Conservation (phyloP, 2,797 vertebrate genomes). For the Sus cebifrons region DNA sequence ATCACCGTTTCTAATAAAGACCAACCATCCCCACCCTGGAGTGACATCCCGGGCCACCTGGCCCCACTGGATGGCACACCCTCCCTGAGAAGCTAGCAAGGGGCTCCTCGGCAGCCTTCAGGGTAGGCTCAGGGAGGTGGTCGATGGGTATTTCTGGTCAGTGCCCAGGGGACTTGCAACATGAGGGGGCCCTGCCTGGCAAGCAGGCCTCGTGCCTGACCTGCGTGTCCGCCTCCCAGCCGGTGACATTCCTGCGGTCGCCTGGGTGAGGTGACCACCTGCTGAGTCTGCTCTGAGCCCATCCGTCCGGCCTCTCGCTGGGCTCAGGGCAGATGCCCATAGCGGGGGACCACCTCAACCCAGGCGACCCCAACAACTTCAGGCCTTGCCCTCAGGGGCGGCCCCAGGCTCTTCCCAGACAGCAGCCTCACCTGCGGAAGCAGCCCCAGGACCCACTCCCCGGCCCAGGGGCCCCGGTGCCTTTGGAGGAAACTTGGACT, state of each 20-base stretch:
- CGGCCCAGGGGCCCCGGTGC: not conserved
- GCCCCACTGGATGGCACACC: not conserved
- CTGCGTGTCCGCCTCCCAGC: not conserved
- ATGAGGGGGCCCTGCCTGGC: not conserved
- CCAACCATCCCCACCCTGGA: not conserved
- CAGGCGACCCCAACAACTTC: not conserved
- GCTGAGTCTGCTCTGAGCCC: too few relatives aligned
- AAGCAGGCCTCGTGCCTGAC: not conserved
- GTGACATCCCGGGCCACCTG: not conserved
- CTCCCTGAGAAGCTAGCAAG: not conserved
- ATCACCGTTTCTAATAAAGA: slow-evolving; percentile 2
- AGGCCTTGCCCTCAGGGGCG: not conserved
- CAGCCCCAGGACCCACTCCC: not conserved
- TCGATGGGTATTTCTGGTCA: not conserved
- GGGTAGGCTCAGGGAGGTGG: fast-evolving
- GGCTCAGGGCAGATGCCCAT: not conserved
- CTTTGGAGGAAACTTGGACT: not conserved
- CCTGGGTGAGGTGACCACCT: too few relatives aligned
- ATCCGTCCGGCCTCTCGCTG: not conserved
- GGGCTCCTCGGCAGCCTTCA: not conserved
- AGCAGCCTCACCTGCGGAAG: not conserved
- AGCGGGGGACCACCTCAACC: not conserved
- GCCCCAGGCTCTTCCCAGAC: not conserved
- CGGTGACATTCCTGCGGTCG: too few relatives aligned
- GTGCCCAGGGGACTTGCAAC: not conserved